Conservation (phyloP, 2,888 invertebrate genomes). For the Sipha maydis region DNA sequence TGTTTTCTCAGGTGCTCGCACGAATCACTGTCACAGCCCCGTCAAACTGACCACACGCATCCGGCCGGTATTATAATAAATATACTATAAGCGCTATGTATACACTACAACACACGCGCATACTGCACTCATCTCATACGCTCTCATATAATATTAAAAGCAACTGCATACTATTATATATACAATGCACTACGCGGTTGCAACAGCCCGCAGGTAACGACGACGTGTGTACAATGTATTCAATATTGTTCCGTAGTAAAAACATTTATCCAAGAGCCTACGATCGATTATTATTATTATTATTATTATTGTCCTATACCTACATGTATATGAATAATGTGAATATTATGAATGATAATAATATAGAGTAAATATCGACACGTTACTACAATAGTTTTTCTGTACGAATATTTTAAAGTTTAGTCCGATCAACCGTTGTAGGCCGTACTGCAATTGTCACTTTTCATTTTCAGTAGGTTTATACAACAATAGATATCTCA, state of each 20-base stretch:
- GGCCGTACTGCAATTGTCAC: no score
- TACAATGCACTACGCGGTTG: no score
- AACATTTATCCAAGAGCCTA: slow-evolving; percentile 39
- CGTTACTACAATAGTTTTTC: neutral
- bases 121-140: neutral
- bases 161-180: no score
- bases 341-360: slow-evolving; percentile 15
- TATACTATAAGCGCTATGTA: neutral
- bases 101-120: neutral
- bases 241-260: slow-evolving; percentile 38
- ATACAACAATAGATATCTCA: no score
- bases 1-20: slow-evolving; percentile 60
- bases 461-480: no score
- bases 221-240: neutral
- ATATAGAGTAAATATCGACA: slow-evolving; percentile 1
- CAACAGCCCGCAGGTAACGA: no score
- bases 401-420: neutral
- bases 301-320: neutral
- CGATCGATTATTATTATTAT: slow-evolving; percentile 35
- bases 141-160: no score
- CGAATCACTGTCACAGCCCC: slow-evolving; percentile 50
- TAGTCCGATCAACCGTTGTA: neutral
- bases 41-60: slow-evolving; percentile 61
- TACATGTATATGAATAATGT: neutral
- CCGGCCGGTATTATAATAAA: slow-evolving; percentile 21